A percentile compares a stretch with the other conserved stretches of the same genome.
phyloP scores from a whole-genome alignment of 2,888 invertebrate genomes.

The Scaptodrosophila latifasciaeformis region DNA sequence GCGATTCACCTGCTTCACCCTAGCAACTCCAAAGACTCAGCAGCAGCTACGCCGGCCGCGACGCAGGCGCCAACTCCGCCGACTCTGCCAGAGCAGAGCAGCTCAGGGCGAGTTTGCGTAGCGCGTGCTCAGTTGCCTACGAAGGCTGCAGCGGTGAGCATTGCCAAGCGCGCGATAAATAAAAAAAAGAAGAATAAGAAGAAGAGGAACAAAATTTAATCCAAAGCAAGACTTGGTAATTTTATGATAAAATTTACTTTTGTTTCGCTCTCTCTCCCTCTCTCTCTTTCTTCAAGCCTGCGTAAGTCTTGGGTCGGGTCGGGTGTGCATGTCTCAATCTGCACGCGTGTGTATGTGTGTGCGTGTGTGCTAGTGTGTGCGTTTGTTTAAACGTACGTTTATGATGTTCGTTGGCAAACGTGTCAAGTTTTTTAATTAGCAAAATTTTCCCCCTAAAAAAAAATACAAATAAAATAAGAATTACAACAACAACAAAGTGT shows the following conservation, averaged over 20 bases:
- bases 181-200: not conserved
- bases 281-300: too few relatives aligned
- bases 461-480: conserved; percentile 3
- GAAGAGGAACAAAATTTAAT: conserved; percentile 11
- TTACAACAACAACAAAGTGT: not conserved
- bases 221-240: conserved; percentile 17
- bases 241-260: conserved; percentile 2
- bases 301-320: too few relatives aligned
- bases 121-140: conserved; percentile 51
- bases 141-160: conserved; percentile 57
- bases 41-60: not conserved
- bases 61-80: not conserved
- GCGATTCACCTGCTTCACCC: too few relatives aligned
- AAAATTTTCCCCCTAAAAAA: conserved; percentile 20
- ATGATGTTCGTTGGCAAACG: conserved; percentile 22
- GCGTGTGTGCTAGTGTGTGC: too few relatives aligned
- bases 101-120: conserved; percentile 34
- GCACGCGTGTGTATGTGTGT: too few relatives aligned
- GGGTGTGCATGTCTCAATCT: too few relatives aligned
- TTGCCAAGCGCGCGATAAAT: conserved; percentile 50
- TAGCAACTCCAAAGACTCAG: too few relatives aligned
- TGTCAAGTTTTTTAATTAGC: conserved; percentile 46
- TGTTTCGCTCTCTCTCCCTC: not conserved
- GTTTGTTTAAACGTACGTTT: not conserved
- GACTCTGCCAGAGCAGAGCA: conserved; percentile 15